Conservation (phyloP, 2,113 vertebrate genomes). For the Zosterops hypoxanthus region DNA sequence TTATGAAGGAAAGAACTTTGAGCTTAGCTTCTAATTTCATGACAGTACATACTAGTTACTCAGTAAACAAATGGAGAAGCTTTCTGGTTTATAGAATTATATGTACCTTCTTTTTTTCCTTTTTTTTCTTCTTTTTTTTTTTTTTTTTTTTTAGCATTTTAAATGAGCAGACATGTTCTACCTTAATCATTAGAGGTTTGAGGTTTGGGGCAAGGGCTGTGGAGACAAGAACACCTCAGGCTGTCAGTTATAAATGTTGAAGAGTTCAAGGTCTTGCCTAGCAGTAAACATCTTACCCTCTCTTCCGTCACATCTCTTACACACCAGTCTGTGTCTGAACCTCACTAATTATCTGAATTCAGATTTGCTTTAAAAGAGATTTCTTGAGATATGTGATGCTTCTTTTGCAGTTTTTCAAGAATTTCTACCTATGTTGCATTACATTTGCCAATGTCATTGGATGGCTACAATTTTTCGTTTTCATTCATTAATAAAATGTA, state of each 20-base stretch:
- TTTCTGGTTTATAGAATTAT: neutral
- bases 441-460: neutral
- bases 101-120: neutral
- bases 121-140: neutral
- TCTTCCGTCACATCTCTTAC: neutral
- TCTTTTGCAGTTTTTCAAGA: neutral
- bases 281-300: neutral
- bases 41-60: neutral
- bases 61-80: neutral
- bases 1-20: neutral
- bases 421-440: neutral
- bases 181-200: neutral
- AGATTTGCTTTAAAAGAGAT: neutral
- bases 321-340: neutral
- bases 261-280: neutral
- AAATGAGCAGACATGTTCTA: neutral
- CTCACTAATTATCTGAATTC: neutral
- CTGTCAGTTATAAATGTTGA: neutral
- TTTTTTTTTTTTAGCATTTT: neutral
- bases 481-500: neutral
- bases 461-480: neutral
- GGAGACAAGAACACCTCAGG: neutral
- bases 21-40: neutral
- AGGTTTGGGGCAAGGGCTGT: neutral
- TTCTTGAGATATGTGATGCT: neutral